Conservation (phyloP, 2,888 invertebrate species). For the Chaetoderma sp. region DNA sequence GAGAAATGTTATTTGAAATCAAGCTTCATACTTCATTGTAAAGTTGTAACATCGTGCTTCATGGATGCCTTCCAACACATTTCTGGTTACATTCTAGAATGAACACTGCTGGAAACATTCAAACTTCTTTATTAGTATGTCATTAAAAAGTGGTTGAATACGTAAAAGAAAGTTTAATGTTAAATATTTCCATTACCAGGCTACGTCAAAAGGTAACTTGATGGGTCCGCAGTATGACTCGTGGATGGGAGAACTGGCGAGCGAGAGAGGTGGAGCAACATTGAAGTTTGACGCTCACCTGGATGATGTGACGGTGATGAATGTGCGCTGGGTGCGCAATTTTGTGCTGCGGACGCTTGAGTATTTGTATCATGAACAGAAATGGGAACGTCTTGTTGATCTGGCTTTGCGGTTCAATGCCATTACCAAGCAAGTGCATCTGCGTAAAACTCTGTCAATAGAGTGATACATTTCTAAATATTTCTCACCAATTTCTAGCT, state of each 20-base stretch:
- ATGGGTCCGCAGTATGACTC: conserved; percentile 50
- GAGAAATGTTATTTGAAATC: too few relatives aligned
- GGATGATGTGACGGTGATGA: conserved; percentile 60
- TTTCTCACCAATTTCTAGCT: too few relatives aligned
- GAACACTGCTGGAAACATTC: too few relatives aligned
- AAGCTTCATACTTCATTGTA: too few relatives aligned
- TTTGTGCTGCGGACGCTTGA: conserved; percentile 61
- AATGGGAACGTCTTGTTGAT: conserved; percentile 68
- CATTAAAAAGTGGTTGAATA: too few relatives aligned
- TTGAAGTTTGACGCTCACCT: conserved; percentile 63
- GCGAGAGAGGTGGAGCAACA: conserved; percentile 63
- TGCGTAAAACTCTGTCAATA: not conserved
- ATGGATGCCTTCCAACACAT: too few relatives aligned
- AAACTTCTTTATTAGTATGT: too few relatives aligned
- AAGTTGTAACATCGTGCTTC: too few relatives aligned
- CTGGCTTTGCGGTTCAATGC: conserved; percentile 67
- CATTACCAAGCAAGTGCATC: conserved; percentile 60
- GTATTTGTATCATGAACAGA: conserved; percentile 61
- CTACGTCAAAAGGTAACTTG: conserved; percentile 45
- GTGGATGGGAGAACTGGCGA: conserved; percentile 54
- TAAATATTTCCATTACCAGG: too few relatives aligned
- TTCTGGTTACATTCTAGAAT: too few relatives aligned
- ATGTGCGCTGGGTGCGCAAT: conserved; percentile 58
- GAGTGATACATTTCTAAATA: too few relatives aligned
- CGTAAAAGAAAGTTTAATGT: too few relatives aligned